A percentile compares a stretch with the other conserved stretches of the same genome.
Conservation (phyloP, 2,113 vertebrate genomes). For the Nothobranchius kuhntae region DNA sequence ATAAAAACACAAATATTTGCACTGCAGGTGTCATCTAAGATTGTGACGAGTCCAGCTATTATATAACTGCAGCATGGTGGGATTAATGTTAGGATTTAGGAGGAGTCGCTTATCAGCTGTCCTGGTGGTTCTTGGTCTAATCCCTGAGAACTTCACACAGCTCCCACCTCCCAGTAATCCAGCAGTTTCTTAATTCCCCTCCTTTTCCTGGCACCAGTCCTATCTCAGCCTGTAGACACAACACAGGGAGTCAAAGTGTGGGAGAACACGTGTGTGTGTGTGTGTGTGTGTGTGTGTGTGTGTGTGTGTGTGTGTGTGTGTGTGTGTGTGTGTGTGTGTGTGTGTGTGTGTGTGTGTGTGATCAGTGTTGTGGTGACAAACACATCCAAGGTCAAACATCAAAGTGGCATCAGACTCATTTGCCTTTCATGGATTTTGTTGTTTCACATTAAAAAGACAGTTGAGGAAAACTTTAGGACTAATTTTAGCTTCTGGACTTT, state of each 20-base stretch:
- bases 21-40: not conserved
- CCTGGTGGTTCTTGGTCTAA: constrained; percentile 49
- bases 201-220: not conserved
- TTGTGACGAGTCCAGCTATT: constrained; percentile 31
- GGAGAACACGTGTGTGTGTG: constrained; percentile 30
- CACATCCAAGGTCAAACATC: constrained; percentile 45
- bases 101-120: constrained; percentile 38
- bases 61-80: constrained; percentile 22
- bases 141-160: constrained; percentile 37
- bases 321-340: constrained; percentile 20
- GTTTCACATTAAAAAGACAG: not conserved
- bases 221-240: constrained; percentile 58
- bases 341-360: constrained; percentile 7
- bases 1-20: constrained; percentile 34
- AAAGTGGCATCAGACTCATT: constrained; percentile 5
- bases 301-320: constrained; percentile 19
- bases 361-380: constrained; percentile 7
- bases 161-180: constrained; percentile 46
- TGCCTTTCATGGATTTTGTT: not conserved
- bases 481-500: constrained; percentile 60
- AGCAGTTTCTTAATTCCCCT: not conserved
- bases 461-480: not conserved
- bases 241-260: constrained; percentile 18
- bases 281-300: constrained; percentile 20
- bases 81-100: constrained; percentile 35